Conservation (phyloP, 2,113 vertebrate species). For the Ranitomeya variabilis region DNA sequence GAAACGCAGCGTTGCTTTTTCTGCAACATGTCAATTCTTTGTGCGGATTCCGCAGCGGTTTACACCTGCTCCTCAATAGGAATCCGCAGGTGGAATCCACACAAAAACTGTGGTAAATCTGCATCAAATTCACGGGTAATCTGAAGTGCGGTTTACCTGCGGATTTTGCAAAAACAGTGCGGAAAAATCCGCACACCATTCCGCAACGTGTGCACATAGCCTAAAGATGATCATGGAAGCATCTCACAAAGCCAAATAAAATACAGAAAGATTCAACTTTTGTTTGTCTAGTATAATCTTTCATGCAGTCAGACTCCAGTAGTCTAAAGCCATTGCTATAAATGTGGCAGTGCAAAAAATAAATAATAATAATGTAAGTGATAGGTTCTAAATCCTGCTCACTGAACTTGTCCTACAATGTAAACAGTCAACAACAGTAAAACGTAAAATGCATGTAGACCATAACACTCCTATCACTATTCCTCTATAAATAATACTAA, state of each 20-base stretch:
- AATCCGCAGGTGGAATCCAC: too few species aligned
- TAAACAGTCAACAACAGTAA: background rate
- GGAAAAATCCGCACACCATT: background rate
- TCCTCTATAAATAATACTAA: constrained; percentile 9
- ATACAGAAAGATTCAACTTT: background rate
- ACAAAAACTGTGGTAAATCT: too few species aligned
- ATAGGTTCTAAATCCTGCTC: background rate
- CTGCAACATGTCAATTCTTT: too few species aligned
- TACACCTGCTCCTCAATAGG: too few species aligned
- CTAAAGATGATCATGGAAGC: background rate
- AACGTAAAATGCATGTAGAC: background rate
- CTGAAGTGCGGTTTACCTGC: too few species aligned
- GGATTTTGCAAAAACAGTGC: too few species aligned
- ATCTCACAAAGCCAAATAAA: background rate
- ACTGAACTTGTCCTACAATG: constrained; percentile 12
- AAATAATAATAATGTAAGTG: background rate
- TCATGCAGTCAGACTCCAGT: background rate
- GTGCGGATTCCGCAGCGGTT: too few species aligned
- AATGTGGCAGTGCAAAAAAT: background rate
- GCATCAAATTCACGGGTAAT: too few species aligned
- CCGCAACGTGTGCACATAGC: too few species aligned
- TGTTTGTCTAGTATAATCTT: background rate
- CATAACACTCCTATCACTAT: background rate
- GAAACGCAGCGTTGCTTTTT: too few species aligned
- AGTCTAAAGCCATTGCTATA: background rate